Evolutionary conservation across 2,888 invertebrate species (phyloP), one percentile per base, ranked within the genome.

Genomic region (Protula sp.): DNA sequence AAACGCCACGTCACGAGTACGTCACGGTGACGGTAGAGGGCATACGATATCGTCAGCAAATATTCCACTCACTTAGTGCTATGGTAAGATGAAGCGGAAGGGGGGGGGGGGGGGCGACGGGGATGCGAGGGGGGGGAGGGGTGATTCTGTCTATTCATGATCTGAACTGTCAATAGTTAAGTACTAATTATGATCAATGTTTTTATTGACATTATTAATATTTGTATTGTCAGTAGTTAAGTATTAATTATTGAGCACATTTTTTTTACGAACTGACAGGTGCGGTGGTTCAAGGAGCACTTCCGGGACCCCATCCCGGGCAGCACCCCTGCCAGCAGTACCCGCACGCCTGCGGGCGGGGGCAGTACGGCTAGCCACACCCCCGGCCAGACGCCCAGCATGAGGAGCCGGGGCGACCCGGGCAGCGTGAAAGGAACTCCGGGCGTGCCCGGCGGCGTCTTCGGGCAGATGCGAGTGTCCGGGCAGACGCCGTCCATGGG

Each of bases 221-320:
- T n/a, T n/a, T n/a, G n/a, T n/a, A n/a, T n/a, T n/a, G n/a, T n/a
- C n/a, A n/a, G n/a, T n/a, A n/a, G n/a, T n/a, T n/a, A n/a, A n/a
- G n/a, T n/a, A n/a, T n/a, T n/a, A n/a, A n/a, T n/a, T n/a, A n/a
- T n/a, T n/a, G n/a, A n/a, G n/a, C n/a, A n/a, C n/a, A n/a, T n/a
- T n/a, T n/a, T n/a, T n/a, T n/a, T n/a, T n/a, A n/a, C n/a, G n/a
- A n/a, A n/a, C n/a, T n/a, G n/a, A n/a, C n/a, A n/a, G n/a, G n/a
- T n/a, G n/a, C n/a, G 90, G 63, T 99, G 97, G 97, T 99, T 99
- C 82, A 99, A 99, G 78, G 93, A 94, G 81, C 94, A 99, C 80
- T 99, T 94, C 84, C 85, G 92, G 67, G 95, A 97, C 75, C 92
- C 94, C 0, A 71, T 77, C 14, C 76, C 78, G 63, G 77, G 78